Base-by-base conservation (phyloP, 2,888 invertebrate species). In the Laothoe populi region DNA sequence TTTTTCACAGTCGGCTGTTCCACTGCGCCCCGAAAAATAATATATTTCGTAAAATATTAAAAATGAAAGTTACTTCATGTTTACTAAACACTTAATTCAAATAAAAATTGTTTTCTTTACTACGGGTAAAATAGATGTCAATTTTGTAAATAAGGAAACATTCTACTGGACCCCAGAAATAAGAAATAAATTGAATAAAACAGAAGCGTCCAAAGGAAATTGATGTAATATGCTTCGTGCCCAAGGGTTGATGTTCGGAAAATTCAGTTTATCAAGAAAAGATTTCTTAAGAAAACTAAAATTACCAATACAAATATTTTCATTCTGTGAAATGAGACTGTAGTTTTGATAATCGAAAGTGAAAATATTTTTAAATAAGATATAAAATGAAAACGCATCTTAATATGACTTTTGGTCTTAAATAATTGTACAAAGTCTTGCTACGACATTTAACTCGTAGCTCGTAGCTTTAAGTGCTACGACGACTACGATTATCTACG, bases 161-260 rank as follows among this genome's bases (percentile, higher is more conserved):
- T 42, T 49, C 23, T 40, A 8, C 44, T 16, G 21, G 46, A 45
- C 31, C 66, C 67, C 60, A 48, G 75, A 79, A 81, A 85, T 83
- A 72, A 73, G 74, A 74, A 79, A 77, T 74, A 87, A 87, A 90
- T 85, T 82, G 75, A 88, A 90, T 90, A 82, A 83, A 63, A 64
- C 65, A 74, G 73, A 83, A 84, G 86, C 76, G 84, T 65, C 73
- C 75, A 73, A 69, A 73, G 86, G 79, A 85, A 82, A 87, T 85
- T 82, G 81, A 67, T 69, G 81, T 79, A 87, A 87, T 76, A 79
- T 79, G 81, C 80, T 81, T 79, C 76, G 71, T 70, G 71, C 72
- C 74, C 69, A 77, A 75, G 78, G 82, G 82, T 81, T 84, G 85
- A 86, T 87, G 82, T 85, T 78, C 76, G 76, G 84, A 85, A 49